A percentile compares a stretch with the other conserved stretches of the same genome.
phyloP scores from a whole-genome alignment of 2,888 invertebrate genomes.

The Zootermopsis nevadensis region DNA sequence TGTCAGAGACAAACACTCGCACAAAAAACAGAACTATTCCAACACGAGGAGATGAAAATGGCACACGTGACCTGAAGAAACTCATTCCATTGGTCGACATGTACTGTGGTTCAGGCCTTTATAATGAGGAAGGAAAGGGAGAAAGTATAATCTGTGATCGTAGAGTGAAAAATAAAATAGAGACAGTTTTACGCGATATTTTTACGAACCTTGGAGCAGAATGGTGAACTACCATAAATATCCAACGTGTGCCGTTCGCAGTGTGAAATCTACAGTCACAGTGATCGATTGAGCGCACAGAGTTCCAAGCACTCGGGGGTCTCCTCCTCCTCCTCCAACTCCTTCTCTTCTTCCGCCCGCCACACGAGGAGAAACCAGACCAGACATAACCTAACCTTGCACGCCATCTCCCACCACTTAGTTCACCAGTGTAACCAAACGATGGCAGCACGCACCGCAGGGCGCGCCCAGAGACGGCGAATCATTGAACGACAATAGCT shows the following conservation, averaged over 20 bases:
- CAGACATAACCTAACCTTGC: slow-evolving; percentile 42
- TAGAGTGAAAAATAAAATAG: slow-evolving; percentile 1
- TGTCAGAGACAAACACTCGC: slow-evolving; percentile 1
- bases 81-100: slow-evolving; percentile 49
- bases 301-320: slow-evolving; percentile 40
- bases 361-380: slow-evolving; percentile 37
- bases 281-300: slow-evolving; percentile 48
- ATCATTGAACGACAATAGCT: slow-evolving; percentile 43
- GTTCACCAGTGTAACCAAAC: slow-evolving; percentile 44
- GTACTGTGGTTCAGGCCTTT: background rate
- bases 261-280: slow-evolving; percentile 49
- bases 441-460: slow-evolving; percentile 45
- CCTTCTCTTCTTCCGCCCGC: slow-evolving; percentile 20
- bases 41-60: slow-evolving; percentile 46
- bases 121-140: background rate
- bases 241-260: slow-evolving; percentile 43
- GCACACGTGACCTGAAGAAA: slow-evolving; percentile 49
- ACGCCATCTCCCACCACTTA: slow-evolving; percentile 37
- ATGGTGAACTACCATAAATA: slow-evolving; percentile 46
- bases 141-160: slow-evolving; percentile 8
- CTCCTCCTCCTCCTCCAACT: slow-evolving; percentile 37
- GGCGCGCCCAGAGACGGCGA: slow-evolving; percentile 44
- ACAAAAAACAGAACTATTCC: slow-evolving; percentile 19
- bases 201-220: slow-evolving; percentile 45
- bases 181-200: background rate